Evolutionary conservation across 2,797 vertebrate genomes (phyloP), one percentile per base, ranked within the genome.

Genomic region (Lagorchestes hirsutus): DNA sequence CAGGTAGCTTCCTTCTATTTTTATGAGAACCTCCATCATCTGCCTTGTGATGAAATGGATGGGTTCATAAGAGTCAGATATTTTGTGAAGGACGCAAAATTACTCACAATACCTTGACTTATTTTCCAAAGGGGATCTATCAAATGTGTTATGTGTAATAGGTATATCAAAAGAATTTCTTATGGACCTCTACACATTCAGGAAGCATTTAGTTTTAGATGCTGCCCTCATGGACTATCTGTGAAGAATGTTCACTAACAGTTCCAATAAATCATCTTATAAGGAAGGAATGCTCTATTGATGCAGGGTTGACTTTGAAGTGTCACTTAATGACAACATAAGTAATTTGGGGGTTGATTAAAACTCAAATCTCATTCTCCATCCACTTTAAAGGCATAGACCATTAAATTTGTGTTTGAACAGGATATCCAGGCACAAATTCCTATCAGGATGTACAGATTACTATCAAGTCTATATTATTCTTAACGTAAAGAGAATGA

Each of bases 211-310:
- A 74, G 18, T 74, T 90, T 95, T 93, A 54, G 96, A 97, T 97
- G 82, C 59, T 97, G 82, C 97, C 40, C 74, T 96, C 55, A 10
- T 93, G 94, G 95, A 97, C 93, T 97, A 97, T 96, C 95, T 97
- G 97, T 97, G 97, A 98, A 98, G 97, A 97, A 96, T 97, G 97
- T 97, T 97, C 95, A 96, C 97, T 97, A 98, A 97, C 97, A 98
- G 95, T 96, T 97, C 98, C 93, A 93, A 6, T 95, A 95, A 92
- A 96, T 96, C 92, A 96, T 98, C 92, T 95, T 96, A 67, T 96
- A 98, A 94, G 97, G 97, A 98, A 97, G 96, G 34, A 98, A 96
- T 96, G 97, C 97, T 96, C 97, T 97, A 62, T 95, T 97, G 92
- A 95, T 97, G 67, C 96, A 98, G 95, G 97, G 94, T 74, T 93